Base-by-base conservation (phyloP, 2,113 vertebrate species). In the Naja naja region DNA sequence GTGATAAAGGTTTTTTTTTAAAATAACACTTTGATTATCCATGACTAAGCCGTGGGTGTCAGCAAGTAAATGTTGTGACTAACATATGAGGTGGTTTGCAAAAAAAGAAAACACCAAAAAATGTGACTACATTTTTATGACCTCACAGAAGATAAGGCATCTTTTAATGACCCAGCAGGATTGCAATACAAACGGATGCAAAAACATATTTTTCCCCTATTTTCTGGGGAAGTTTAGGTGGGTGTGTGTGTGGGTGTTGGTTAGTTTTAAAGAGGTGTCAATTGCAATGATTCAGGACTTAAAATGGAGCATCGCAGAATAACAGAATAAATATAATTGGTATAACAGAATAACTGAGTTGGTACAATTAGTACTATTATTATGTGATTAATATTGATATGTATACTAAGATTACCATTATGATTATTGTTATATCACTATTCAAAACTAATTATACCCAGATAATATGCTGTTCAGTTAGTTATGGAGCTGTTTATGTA, bases 191-290 rank as follows among this genome's bases (percentile, higher is more conserved):
- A 2, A 81, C n/a, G 1, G 34, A 81, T 2, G 2, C 69, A 81
- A 39, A 81, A 81, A 18, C 69, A 9, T 18, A 9, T 18, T 39
- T 39, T 20, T 2, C 1, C 12, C 30, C 0, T 69, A 69, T n/a
- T 14, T n/a, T n/a, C 30, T 1, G 47, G 1, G 14, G n/a, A 34
- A 2, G n/a, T 69, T 34, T 69, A 18, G 30, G 30, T 27, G 22
- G 9, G 8, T 0, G 3, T n/a, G 10, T 4, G 60, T 27, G 1
- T n/a, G 10, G 4, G 60, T 27, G 1, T 34, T 2, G 5, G 64
- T 18, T 34, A 2, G 0, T 34, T 74, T 74, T 16, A 74, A 69
- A 16, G 10, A 69, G 60, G 1, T n/a, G 60, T 69, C 14, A 64
- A 64, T 64, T n/a, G 11, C 30, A 69, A 30, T 1, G 60, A 69